phyloP scores from a whole-genome alignment of 2,888 invertebrate species.

The Sisyra nigra region DNA sequence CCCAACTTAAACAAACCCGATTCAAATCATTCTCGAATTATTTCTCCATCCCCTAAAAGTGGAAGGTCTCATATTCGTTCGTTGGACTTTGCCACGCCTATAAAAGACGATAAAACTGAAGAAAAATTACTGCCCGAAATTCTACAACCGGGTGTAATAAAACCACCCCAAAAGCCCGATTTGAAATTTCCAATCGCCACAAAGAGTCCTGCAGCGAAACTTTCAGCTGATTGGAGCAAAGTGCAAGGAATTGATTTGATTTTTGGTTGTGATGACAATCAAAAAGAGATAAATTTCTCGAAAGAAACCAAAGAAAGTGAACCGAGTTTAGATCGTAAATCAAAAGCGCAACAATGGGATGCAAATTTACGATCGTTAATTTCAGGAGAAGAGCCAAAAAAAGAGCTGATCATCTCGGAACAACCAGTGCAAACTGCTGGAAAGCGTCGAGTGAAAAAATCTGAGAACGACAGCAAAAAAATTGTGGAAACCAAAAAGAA shows the following conservation, averaged over 20 bases:
- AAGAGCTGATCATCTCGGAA: constrained; percentile 6
- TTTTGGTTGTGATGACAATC: background rate
- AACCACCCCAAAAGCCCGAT: background rate
- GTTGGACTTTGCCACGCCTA: constrained; percentile 19
- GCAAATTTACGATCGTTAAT: constrained; percentile 16
- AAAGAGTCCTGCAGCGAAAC: constrained; percentile 9
- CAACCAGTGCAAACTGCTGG: background rate
- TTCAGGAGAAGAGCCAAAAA: background rate
- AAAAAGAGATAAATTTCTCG: background rate
- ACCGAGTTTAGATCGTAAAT: constrained; percentile 5
- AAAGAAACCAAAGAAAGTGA: constrained; percentile 6
- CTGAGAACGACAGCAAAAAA: constrained; percentile 7
- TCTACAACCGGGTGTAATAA: background rate
- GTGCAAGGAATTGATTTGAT: constrained; percentile 9
- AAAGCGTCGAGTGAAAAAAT: constrained; percentile 6
- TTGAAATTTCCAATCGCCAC: constrained; percentile 8
- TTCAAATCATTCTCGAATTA: constrained; percentile 1
- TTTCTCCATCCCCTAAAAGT: constrained; percentile 13
- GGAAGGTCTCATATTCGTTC: constrained; percentile 18
- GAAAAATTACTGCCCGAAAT: background rate
- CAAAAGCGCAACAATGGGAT: constrained; percentile 17
- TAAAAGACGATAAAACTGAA: constrained; percentile 7
- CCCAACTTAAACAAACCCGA: background rate
- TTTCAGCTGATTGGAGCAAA: constrained; percentile 10
- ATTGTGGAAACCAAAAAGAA: constrained; percentile 6